A percentile compares a stretch with the other conserved stretches of the same genome.
phyloP scores from a whole-genome alignment of 2,797 vertebrate species.

The Amblyopsis hoosieri region DNA sequence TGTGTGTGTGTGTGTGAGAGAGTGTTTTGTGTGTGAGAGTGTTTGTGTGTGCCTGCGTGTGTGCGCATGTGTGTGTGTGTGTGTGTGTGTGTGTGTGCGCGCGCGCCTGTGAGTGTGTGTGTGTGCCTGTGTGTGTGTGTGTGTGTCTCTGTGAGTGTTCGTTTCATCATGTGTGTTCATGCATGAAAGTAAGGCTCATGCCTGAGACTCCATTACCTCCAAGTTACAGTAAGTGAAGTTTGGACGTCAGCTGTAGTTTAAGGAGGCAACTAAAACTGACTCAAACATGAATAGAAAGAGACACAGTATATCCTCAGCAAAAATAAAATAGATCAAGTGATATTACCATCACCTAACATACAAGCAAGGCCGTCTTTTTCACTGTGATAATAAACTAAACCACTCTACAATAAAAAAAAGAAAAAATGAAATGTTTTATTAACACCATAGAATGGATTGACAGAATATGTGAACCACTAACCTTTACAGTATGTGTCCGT shows the following conservation, averaged over 20 bases:
- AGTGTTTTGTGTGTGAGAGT: not conserved
- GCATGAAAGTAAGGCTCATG: constrained; percentile 28
- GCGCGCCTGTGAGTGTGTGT: not conserved
- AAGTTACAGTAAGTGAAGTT: constrained; percentile 43
- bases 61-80: not conserved
- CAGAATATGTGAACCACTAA: constrained; percentile 63
- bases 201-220: constrained; percentile 46
- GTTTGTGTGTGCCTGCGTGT: no score
- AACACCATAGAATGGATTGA: constrained; percentile 52
- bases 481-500: constrained; percentile 62
- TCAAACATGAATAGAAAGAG: constrained; percentile 6
- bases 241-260: constrained; percentile 36
- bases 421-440: constrained; percentile 49
- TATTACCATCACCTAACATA: constrained; percentile 16
- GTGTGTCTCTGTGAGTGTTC: not conserved
- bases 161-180: constrained; percentile 15
- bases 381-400: constrained; percentile 15
- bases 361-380: constrained; percentile 4
- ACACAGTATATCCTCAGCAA: not conserved
- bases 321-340: not conserved
- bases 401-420: constrained; percentile 33
- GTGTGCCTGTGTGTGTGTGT: constrained; percentile 14
- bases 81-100: no score
- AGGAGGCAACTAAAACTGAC: constrained; percentile 38
- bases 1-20: not conserved